Evolutionary conservation across 1,140 invertebrate genomes (phyloP).

Genomic region (Lepeophtheirus salmonis): DNA sequence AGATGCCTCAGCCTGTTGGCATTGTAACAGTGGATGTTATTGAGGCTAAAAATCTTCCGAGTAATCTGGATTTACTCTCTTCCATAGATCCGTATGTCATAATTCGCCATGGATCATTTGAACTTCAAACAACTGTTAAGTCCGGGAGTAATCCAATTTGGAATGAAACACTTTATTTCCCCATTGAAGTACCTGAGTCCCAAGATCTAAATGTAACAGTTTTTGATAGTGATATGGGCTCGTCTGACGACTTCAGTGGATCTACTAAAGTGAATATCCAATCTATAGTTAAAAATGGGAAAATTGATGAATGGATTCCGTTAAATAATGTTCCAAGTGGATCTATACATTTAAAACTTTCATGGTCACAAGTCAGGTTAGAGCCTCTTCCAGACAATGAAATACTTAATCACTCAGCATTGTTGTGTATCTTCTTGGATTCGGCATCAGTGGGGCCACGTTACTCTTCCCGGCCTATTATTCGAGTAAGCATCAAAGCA

Average conservation of each 20-base stretch:
- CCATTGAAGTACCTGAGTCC: background rate
- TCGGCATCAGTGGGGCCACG: background rate
- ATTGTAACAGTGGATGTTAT: background rate
- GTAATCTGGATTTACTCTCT: background rate
- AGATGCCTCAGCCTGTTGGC: conserved; percentile 3
- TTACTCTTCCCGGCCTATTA: background rate
- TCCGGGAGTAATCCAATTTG: background rate
- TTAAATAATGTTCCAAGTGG: conserved; percentile 1
- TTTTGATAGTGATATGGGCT: background rate
- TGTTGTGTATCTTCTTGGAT: background rate
- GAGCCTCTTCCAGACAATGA: background rate
- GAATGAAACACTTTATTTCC: conserved; percentile 2
- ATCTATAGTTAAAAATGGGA: background rate
- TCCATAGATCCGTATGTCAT: conserved; percentile 4
- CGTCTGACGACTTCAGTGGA: background rate
- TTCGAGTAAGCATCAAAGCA: background rate
- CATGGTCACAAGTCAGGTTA: background rate
- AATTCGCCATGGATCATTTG: background rate
- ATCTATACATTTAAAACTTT: background rate
- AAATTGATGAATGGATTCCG: background rate
- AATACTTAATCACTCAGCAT: background rate
- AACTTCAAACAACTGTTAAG: background rate
- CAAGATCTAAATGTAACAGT: background rate
- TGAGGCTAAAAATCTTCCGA: conserved; percentile 1
- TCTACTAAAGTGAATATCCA: background rate